phyloP scores from a whole-genome alignment of 2,113 vertebrate species.

The Nerophis lumbriciformis region DNA sequence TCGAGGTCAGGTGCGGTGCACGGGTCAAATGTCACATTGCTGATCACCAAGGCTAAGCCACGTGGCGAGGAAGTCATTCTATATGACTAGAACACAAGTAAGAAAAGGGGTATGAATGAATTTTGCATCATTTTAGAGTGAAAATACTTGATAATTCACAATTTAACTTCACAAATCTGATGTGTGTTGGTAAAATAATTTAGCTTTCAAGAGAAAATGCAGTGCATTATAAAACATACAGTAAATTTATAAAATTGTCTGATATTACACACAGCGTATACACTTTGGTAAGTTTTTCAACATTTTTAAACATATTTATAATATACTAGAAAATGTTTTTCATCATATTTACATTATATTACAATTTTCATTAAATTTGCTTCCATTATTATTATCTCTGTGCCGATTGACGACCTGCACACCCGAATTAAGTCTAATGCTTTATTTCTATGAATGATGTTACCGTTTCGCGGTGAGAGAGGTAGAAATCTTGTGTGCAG shows the following conservation, averaged over 20 bases:
- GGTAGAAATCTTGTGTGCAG: constrained; percentile 83
- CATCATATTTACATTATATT: not conserved
- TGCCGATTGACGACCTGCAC: no score
- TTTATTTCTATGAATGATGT: constrained; percentile 15
- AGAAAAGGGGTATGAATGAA: not conserved
- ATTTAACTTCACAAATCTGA: no score
- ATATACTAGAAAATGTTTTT: not conserved
- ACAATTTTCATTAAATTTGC: not conserved
- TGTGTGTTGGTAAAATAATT: no score
- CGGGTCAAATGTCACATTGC: constrained; percentile 82
- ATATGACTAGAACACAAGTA: constrained; percentile 76
- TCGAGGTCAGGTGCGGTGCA: constrained; percentile 76
- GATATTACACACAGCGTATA: no score
- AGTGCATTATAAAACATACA: no score
- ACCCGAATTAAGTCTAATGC: not conserved
- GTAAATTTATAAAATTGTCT: no score
- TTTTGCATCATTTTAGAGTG: not conserved
- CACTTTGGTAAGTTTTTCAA: not conserved
- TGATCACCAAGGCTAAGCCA: constrained; percentile 86
- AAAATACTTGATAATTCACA: no score
- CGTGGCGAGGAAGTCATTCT: constrained; percentile 80
- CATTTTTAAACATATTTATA: not conserved
- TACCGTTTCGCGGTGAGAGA: constrained; percentile 77
- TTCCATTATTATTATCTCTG: no score
- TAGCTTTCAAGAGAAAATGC: no score